Conservation (phyloP, 2,797 vertebrate genomes). For the Pseudopleuronectes americanus region DNA sequence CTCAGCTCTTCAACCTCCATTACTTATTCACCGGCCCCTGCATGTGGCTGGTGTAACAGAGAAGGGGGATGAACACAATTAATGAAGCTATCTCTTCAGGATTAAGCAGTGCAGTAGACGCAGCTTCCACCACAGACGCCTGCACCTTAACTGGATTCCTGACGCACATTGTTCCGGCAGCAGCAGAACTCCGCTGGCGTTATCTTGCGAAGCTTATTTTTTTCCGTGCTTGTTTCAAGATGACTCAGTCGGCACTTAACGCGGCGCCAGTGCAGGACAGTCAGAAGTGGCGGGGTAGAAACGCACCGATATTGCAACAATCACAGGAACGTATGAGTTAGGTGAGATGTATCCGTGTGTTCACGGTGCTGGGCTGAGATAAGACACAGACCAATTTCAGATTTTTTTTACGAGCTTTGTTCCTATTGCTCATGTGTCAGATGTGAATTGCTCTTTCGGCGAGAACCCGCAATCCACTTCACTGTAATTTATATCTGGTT, state of each 20-base stretch:
- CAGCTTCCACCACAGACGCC: slow-evolving; percentile 45
- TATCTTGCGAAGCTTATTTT: slow-evolving; percentile 68
- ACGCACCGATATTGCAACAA: slow-evolving; percentile 55
- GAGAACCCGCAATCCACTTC: slow-evolving; percentile 42
- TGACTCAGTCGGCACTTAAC: slow-evolving; percentile 66
- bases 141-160: slow-evolving; percentile 62
- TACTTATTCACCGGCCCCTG: slow-evolving; percentile 56
- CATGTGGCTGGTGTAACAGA: slow-evolving; percentile 46
- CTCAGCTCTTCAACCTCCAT: slow-evolving; percentile 62
- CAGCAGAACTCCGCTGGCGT: too few species aligned
- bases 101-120: slow-evolving; percentile 66
- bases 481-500: slow-evolving; percentile 28
- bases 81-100: slow-evolving; percentile 73
- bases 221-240: slow-evolving; percentile 72
- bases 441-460: slow-evolving; percentile 54
- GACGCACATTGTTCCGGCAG: slow-evolving; percentile 60
- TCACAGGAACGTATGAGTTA: slow-evolving; percentile 63
- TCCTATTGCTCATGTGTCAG: slow-evolving; percentile 67
- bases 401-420: slow-evolving; percentile 65
- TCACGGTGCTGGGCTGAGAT: slow-evolving; percentile 71
- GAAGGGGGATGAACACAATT: slow-evolving; percentile 62
- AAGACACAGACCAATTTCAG: slow-evolving; percentile 78
- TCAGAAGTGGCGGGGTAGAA: slow-evolving; percentile 58
- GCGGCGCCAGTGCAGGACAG: slow-evolving; percentile 33
- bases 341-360: slow-evolving; percentile 67